Conservation (phyloP, 2,888 invertebrate species). For the Agapostemon virescens region DNA sequence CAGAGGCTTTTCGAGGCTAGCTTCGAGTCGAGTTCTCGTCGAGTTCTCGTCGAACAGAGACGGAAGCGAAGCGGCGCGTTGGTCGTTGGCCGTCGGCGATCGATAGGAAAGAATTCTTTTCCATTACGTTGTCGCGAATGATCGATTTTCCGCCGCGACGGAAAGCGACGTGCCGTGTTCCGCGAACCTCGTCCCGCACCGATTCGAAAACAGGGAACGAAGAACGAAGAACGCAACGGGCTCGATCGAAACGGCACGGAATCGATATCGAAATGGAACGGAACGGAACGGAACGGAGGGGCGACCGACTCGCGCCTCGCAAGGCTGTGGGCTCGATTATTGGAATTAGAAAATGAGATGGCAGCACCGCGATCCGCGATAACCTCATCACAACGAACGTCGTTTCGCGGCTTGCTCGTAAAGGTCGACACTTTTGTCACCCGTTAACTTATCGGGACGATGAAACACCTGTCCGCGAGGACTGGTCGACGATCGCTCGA, state of each 20-base stretch:
- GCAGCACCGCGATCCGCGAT: conserved; percentile 39
- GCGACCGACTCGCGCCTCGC: conserved; percentile 23
- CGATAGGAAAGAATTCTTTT: conserved; percentile 61
- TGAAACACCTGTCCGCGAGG: conserved; percentile 40
- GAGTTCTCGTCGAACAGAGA: not conserved
- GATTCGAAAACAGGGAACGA: too few relatives aligned
- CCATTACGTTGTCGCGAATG: conserved; percentile 53
- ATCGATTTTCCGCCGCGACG: conserved; percentile 56
- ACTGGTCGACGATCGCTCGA: not conserved
- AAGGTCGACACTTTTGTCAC: conserved; percentile 22
- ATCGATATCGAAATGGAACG: not conserved
- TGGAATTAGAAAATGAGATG: conserved; percentile 54
- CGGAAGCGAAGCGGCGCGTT: too few relatives aligned
- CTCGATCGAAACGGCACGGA: not conserved
- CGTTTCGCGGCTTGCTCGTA: conserved; percentile 27
- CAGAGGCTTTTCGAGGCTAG: not conserved
- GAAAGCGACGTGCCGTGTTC: conserved; percentile 15
- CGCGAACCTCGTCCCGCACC: conserved; percentile 8
- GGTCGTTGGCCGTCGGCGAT: conserved; percentile 36
- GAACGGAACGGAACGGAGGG: conserved; percentile 10
- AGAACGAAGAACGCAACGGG: too few relatives aligned
- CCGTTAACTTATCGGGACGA: conserved; percentile 20
- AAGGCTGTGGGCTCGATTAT: conserved; percentile 43
- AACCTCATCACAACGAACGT: conserved; percentile 37
- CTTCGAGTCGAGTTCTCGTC: not conserved